phyloP scores from a whole-genome alignment of 2,113 vertebrate species.

The Abramis brama region DNA sequence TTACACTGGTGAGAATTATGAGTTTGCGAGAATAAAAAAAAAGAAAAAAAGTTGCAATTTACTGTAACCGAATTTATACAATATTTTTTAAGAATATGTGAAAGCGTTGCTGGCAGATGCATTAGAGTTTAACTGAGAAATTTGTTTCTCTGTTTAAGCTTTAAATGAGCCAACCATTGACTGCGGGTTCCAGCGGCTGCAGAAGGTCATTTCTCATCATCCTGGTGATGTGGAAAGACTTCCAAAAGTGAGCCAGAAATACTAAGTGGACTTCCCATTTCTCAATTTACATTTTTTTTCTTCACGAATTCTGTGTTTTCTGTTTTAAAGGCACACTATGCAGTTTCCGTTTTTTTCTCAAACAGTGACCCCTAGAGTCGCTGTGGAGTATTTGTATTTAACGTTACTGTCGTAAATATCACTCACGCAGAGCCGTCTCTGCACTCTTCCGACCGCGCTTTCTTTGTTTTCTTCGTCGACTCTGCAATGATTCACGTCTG shows the following conservation, averaged over 20 bases:
- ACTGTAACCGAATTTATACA: not conserved
- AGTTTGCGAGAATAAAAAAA: not conserved
- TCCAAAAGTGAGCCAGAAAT: constrained; percentile 9
- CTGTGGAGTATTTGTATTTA: too few relatives aligned
- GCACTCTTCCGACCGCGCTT: too few relatives aligned
- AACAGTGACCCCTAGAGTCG: too few relatives aligned
- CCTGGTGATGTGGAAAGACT: constrained; percentile 4
- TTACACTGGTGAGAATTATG: constrained; percentile 79
- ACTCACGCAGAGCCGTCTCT: too few relatives aligned
- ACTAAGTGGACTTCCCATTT: not conserved
- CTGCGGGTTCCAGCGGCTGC: constrained; percentile 22
- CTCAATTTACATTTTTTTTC: not conserved
- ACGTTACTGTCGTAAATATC: too few relatives aligned
- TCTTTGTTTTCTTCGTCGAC: too few relatives aligned
- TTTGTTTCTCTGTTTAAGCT: constrained; percentile 1
- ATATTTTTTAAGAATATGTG: too few relatives aligned
- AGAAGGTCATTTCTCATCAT: constrained; percentile 16
- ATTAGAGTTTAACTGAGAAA: not conserved
- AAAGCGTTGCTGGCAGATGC: not conserved
- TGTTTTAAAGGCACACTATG: not conserved
- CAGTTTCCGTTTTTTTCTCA: too few relatives aligned
- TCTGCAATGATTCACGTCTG: too few relatives aligned
- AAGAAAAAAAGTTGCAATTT: not conserved
- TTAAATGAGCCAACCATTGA: constrained; percentile 38
- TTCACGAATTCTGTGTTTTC: not conserved